A percentile compares a stretch with the other conserved stretches of the same genome.
Conservation (phyloP, 1,140 invertebrate genomes). For the Popillia japonica region DNA sequence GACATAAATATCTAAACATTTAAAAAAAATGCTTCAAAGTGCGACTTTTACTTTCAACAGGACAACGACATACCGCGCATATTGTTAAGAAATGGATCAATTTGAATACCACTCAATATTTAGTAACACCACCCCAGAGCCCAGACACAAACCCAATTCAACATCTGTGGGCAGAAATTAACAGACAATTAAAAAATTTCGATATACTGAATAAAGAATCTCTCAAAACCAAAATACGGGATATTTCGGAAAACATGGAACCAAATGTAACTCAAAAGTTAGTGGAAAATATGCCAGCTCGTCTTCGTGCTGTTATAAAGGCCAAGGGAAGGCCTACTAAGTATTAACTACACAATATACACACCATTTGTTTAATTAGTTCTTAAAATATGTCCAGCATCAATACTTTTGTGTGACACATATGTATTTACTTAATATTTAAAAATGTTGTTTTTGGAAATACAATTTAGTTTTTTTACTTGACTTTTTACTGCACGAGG, state of each 20-base stretch:
- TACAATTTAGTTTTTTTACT: too few species aligned
- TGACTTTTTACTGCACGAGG: too few species aligned
- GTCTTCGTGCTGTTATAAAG: background rate
- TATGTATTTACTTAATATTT: background rate
- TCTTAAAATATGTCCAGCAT: background rate
- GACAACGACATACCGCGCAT: background rate
- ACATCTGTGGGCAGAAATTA: background rate
- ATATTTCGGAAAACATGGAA: background rate
- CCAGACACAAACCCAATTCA: background rate
- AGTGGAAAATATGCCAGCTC: background rate
- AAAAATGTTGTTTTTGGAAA: background rate
- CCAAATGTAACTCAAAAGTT: background rate
- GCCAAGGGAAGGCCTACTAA: background rate
- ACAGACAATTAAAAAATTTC: background rate
- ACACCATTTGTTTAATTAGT: background rate
- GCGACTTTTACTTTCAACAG: background rate
- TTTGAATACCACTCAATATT: background rate
- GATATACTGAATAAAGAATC: background rate
- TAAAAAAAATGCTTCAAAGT: background rate
- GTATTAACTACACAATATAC: background rate
- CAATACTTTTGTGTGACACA: background rate
- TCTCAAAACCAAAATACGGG: background rate
- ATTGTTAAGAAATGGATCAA: background rate
- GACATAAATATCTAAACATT: conserved; percentile 16
- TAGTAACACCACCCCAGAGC: background rate